phyloP scores from a whole-genome alignment of 1,140 invertebrate genomes.

The Apis cerana region DNA sequence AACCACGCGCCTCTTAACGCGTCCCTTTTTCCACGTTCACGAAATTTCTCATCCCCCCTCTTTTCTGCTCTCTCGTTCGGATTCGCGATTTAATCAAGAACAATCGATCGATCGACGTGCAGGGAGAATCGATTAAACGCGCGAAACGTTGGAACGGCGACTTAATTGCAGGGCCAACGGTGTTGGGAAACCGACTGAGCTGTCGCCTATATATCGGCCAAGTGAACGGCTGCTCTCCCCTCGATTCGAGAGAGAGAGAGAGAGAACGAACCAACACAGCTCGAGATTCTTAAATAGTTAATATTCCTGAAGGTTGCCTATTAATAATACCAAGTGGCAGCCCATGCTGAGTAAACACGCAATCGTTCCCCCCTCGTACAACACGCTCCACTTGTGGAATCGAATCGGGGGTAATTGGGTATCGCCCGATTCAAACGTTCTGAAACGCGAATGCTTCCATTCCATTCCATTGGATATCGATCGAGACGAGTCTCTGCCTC shows the following conservation, averaged over 20 bases:
- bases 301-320: constrained; percentile 78
- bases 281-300: constrained; percentile 72
- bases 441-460: background rate
- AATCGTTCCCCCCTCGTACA: constrained; percentile 36
- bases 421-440: background rate
- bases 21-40: no score
- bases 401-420: constrained; percentile 12
- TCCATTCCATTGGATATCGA: no score
- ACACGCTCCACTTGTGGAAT: constrained; percentile 40
- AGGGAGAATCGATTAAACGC: constrained; percentile 32
- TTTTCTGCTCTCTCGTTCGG: no score
- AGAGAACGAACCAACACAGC: constrained; percentile 38
- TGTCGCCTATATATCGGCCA: constrained; percentile 50
- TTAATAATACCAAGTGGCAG: constrained; percentile 70
- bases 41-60: background rate
- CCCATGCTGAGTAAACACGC: constrained; percentile 68
- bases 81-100: constrained; percentile 20
- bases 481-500: no score
- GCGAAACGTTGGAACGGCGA: constrained; percentile 16
- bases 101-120: constrained; percentile 30
- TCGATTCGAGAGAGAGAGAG: constrained; percentile 16
- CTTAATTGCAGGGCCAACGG: constrained; percentile 57
- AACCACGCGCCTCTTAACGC: no score
- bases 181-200: constrained; percentile 48
- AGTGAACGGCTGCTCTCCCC: constrained; percentile 62